Evolutionary conservation across 2,797 vertebrate genomes (phyloP).

Genomic region (Astyanax mexicanus): DNA sequence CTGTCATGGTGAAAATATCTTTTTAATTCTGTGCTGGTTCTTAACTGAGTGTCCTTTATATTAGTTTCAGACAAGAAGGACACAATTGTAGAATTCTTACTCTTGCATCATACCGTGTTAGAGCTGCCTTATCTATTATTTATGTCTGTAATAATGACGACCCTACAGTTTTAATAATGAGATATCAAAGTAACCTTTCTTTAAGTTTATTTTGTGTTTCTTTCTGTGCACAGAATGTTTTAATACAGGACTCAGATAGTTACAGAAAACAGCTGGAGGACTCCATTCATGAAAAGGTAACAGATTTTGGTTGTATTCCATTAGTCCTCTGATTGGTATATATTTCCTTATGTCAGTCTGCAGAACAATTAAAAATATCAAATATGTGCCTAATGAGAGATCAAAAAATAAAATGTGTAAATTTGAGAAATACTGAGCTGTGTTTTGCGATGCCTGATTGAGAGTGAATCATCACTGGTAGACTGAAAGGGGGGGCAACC

Average conservation of each 20-base stretch:
- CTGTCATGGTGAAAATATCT: no score
- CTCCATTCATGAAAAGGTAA: slow-evolving; percentile 96
- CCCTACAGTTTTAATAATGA: neutral
- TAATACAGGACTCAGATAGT: slow-evolving; percentile 96
- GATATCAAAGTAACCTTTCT: neutral
- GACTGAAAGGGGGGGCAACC: no score
- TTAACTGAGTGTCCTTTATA: neutral
- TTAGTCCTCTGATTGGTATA: no score
- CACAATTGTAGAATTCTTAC: neutral
- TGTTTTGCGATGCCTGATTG: no score
- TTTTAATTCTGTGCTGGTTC: no score
- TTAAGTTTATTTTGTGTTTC: neutral
- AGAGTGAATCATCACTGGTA: no score
- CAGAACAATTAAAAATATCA: no score
- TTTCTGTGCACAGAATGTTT: slow-evolving; percentile 84
- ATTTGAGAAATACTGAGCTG: no score
- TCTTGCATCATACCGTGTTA: neutral
- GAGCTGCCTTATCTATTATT: neutral
- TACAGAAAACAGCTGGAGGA: slow-evolving; percentile 98
- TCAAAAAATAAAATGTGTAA: no score
- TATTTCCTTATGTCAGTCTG: no score
- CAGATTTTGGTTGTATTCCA: no score
- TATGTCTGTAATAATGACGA: neutral
- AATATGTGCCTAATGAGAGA: no score
- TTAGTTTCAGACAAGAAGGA: neutral